A percentile compares a stretch with the other conserved stretches of the same genome.
phyloP scores from a whole-genome alignment of 2,113 vertebrate genomes.

The Butorides virescens region DNA sequence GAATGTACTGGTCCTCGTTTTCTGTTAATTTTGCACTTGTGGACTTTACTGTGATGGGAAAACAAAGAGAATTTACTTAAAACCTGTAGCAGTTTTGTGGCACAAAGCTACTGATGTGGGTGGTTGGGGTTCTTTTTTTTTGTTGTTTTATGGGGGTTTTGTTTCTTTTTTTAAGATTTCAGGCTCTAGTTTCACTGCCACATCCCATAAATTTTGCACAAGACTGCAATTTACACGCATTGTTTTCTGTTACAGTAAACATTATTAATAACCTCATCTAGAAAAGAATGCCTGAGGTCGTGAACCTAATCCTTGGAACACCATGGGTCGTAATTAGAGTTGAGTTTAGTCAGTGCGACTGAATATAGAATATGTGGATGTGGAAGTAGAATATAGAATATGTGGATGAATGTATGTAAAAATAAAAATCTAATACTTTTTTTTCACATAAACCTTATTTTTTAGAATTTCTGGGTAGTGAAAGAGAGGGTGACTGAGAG shows the following conservation, averaged over 20 bases:
- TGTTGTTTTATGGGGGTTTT: background rate
- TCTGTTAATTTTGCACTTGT: background rate
- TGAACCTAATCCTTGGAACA: background rate
- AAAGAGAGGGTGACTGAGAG: background rate
- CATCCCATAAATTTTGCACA: background rate
- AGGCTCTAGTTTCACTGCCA: background rate
- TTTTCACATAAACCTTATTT: background rate
- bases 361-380: background rate
- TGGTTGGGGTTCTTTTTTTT: background rate
- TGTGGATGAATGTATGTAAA: background rate
- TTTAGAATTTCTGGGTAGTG: background rate
- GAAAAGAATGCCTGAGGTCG: background rate
- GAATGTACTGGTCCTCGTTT: background rate
- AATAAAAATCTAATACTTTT: background rate
- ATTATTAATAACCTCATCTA: background rate
- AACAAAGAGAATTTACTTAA: background rate
- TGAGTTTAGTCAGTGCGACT: background rate
- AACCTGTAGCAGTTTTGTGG: background rate
- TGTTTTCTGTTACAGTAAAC: background rate
- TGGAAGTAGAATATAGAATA: background rate
- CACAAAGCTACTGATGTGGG: background rate
- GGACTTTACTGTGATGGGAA: background rate
- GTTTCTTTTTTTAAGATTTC: background rate
- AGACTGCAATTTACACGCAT: background rate
- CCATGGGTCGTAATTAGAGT: background rate